Evolutionary conservation across 2,797 vertebrate species (phyloP), one percentile per base, ranked within the genome.

Genomic region (Remorina albescens): DNA sequence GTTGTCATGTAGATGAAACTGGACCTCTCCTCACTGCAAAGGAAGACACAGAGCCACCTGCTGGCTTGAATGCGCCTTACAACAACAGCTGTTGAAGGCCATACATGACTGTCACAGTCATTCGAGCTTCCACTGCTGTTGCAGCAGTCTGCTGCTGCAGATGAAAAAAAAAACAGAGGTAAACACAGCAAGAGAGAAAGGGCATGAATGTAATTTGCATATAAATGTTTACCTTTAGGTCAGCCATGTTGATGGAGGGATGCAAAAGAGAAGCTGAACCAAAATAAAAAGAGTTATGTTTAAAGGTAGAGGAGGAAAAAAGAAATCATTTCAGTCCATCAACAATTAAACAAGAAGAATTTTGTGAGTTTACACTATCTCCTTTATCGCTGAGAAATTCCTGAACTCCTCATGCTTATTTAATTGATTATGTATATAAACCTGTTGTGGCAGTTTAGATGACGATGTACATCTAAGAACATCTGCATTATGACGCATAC

Each of bases 51-150:
- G 90, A 56, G 88, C 75, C 89, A 78, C 77, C 90, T 89, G 74
- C 77, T 85, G 92, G 82, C 51, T 6, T 76, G 46, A 86, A 85
- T 76, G 78, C 36, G 9, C 26, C 65, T 32, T 67, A 84, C 86
- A 87, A 66, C 68, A 88, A 84, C 90, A 93, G 90, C 86, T 89
- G 85, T 54, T 62, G 30, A 42, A 74, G 71, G 68, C 80, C 77
- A 77, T 44, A 44, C 25, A 62, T 59, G 78, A 78, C 80, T 84
- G 86, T 73, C 70, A 69, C 76, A 42, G 65, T 67, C 85, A 85
- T 70, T 80, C 86, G 81, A 61, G 50, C 62, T 21, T 44, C 44
- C 25, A 10, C 21, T 80, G 67, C 59, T 78, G 58, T 21, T 71
- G 75, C 63, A 81, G 74, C 71, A 74, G 53, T 60, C 41, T 74